Evolutionary conservation across 2,113 vertebrate species (phyloP), one percentile per base, ranked within the genome.

Genomic region (Anhinga rufa): DNA sequence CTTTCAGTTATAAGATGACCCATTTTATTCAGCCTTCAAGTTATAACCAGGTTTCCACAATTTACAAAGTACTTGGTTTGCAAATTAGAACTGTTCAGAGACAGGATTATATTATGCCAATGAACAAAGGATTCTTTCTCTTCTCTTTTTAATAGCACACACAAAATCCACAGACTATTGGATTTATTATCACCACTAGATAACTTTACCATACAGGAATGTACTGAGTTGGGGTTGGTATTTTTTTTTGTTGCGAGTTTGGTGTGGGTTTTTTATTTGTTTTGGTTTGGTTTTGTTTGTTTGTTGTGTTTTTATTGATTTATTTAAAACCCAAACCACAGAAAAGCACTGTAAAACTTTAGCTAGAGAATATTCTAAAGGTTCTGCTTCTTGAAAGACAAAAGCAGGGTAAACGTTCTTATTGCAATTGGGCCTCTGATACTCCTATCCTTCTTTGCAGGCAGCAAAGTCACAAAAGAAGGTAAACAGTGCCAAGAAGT

Each of bases 381-480:
- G 74, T 92, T 91, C 64, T 92, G 34, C 58, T 72, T 62, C 74
- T 69, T 24, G 48, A 84, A 96, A 95, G 83, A 93, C 48, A 89
- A 97, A 97, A 96, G 97, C 54, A 78, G 83, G 38, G 80, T 68
- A 84, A 92, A 83, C 10, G 48, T 29, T 88, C 78, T 82, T 68
- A 38, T n/a, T 55, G 76, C 78, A 86, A 16, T 58, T 58, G 88
- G 88, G 80, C 86, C 91, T 85, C 31, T 77, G 88, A 88, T 62
- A 55, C 34, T 84, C 57, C 91, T 58, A 71, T 93, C 96, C 94
- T 93, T 82, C 86, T 96, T 87, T 6, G 32, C 81, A 83, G 93
- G 93, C 97, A 90, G 96, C 97, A 80, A 97, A 98, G 97, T 98
- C 98, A 98, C 96, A 95, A 96, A 97, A 97, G 96, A 96, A 92